Evolutionary conservation across 2,888 invertebrate species (phyloP).

Genomic region (Thera obeliscata): DNA sequence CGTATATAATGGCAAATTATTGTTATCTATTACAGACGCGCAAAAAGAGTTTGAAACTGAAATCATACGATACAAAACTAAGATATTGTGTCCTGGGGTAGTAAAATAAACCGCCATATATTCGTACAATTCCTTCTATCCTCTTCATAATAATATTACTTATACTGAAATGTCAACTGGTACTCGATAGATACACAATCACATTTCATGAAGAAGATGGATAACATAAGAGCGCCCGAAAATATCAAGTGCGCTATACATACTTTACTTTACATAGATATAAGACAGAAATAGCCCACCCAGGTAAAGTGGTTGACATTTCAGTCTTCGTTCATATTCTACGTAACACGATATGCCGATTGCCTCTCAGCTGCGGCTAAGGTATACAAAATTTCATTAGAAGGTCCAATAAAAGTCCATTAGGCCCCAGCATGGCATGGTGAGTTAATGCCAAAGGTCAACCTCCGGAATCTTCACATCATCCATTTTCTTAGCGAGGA

Average conservation of each 20-base stretch:
- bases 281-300: neutral
- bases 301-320: conserved; percentile 31
- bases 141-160: neutral
- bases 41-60: conserved; percentile 14
- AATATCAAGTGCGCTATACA: neutral
- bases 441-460: conserved; percentile 62
- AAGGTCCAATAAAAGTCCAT: conserved; percentile 29
- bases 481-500: conserved; percentile 29
- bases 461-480: conserved; percentile 42
- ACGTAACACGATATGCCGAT: conserved; percentile 54
- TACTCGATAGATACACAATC: neutral
- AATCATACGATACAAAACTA: neutral
- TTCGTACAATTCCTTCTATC: neutral
- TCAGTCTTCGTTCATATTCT: conserved; percentile 29
- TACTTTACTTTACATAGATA: neutral
- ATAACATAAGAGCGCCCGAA: conserved; percentile 3
- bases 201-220: conserved; percentile 7
- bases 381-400: conserved; percentile 52
- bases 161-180: neutral
- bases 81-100: neutral
- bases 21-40: neutral
- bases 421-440: conserved; percentile 42
- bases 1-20: neutral
- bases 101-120: neutral
- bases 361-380: conserved; percentile 55